Evolutionary conservation across 1,140 invertebrate species (phyloP).

Genomic region (Drosophila sechellia): DNA sequence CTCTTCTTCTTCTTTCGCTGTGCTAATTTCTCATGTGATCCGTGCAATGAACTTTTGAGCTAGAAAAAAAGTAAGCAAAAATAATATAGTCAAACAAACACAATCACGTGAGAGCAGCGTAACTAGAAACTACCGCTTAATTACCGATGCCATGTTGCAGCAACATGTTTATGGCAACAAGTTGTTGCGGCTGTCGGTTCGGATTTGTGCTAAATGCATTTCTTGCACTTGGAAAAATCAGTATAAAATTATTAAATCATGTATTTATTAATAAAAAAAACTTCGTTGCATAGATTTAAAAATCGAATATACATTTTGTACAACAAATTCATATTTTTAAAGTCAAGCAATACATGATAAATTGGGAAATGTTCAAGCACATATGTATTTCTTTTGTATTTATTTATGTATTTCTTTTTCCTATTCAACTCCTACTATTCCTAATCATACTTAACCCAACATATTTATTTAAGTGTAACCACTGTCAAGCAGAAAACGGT

Average conservation of each 20-base stretch:
- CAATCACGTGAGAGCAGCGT: constrained; percentile 53
- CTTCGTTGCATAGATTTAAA: no score
- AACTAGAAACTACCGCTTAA: constrained; percentile 57
- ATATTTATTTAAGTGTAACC: no score
- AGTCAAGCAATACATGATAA: no score
- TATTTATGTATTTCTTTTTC: no score
- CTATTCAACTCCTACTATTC: no score
- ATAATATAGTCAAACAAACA: constrained; percentile 22
- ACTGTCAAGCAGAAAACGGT: no score
- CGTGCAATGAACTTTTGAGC: constrained; percentile 75
- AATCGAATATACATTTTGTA: no score
- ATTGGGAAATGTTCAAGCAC: no score
- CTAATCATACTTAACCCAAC: no score
- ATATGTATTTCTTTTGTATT: no score
- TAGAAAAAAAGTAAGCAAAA: constrained; percentile 40
- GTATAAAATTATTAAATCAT: background rate
- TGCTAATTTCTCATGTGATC: constrained; percentile 75
- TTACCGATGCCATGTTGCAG: constrained; percentile 72
- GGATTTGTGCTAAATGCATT: constrained; percentile 30
- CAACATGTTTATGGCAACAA: constrained; percentile 74
- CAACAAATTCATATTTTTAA: no score
- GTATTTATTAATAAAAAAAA: no score
- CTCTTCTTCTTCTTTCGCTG: constrained; percentile 39
- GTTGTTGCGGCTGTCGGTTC: constrained; percentile 32
- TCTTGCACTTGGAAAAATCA: constrained; percentile 8